phyloP scores from a whole-genome alignment of 2,888 invertebrate genomes.

The Falcaria lacertinaria region DNA sequence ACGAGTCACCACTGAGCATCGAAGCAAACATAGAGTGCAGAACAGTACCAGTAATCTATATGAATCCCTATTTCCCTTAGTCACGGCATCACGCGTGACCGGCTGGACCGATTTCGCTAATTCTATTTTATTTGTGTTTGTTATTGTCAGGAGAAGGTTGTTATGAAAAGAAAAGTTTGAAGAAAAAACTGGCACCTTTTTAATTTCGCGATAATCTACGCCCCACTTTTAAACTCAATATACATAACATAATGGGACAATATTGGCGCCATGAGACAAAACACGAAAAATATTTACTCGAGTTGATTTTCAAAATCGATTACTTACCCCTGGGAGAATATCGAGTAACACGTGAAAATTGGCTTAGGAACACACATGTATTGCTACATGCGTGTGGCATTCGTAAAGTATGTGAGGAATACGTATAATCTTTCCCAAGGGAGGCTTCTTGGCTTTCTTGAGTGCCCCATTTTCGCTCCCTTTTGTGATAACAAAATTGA shows the following conservation, averaged over 20 bases:
- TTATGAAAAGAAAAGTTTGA: too few species aligned
- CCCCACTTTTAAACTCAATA: neutral
- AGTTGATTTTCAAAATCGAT: slow-evolving; percentile 1
- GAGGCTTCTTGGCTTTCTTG: slow-evolving; percentile 27
- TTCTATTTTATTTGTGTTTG: too few species aligned
- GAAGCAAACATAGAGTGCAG: too few species aligned
- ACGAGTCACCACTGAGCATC: too few species aligned
- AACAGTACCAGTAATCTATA: too few species aligned
- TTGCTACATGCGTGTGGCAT: neutral
- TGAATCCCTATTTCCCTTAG: too few species aligned
- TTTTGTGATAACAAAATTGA: slow-evolving; percentile 12
- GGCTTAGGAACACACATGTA: neutral
- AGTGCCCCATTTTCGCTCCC: slow-evolving; percentile 16
- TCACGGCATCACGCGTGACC: too few species aligned
- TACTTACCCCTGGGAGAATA: neutral
- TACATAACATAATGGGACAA: neutral
- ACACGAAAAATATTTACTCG: neutral
- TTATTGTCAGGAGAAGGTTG: too few species aligned
- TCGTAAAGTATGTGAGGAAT: slow-evolving; percentile 4
- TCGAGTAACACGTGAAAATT: slow-evolving; percentile 1
- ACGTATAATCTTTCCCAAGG: slow-evolving; percentile 31
- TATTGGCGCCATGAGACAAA: neutral
- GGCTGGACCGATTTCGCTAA: too few species aligned
- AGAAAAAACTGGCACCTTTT: too few species aligned
- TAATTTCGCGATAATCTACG: neutral